Evolutionary conservation across 2,113 vertebrate genomes (phyloP), one percentile per base, ranked within the genome.

Genomic region (Indri indri): DNA sequence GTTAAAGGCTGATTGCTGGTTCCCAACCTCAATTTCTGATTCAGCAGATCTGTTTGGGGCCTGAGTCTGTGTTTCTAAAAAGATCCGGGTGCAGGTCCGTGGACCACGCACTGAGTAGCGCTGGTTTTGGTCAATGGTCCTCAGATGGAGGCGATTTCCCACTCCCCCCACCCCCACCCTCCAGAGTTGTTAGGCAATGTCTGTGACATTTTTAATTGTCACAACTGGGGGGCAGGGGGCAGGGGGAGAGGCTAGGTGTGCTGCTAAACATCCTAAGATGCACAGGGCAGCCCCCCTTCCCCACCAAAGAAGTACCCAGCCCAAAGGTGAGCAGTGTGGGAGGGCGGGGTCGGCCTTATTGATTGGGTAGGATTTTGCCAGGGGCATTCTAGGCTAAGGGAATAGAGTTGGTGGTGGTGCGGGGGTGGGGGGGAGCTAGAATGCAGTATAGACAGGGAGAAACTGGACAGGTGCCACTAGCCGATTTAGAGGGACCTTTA

Each of bases 361-460:
- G 81, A 16, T n/a, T 27, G 57, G 73, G 45, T 20, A 57, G 80
- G 74, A 57, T 84, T 91, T 87, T 81, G 57, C 94, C 77, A 34
- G 45, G 37, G 57, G 52, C 16, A 0, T 88, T 81, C 65, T 77
- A 84, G 77, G 89, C 66, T 68, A 34, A 76, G 92, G 87, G 65
- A 85, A 40, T 0, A 0, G 13, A 66, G 27, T 2, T 27, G 42
- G 37, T n/a, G n/a, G n/a, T n/a, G n/a, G n/a, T n/a, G n/a, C n/a
- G n/a, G n/a, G 57, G 70, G 42, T 45, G 57, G 71, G 17, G 5
- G 16, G 16, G 40, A 8, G 73, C 66, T 77, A 47, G 18, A 76
- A 37, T 32, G 81, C 27, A 70, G 37, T 54, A 11, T 0, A 42
- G 65, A 88, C 61, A 25, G 1, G 1, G 12, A 74, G 82, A 84